Evolutionary conservation across 2,113 vertebrate genomes (phyloP).

Genomic region (Spea bombifrons): DNA sequence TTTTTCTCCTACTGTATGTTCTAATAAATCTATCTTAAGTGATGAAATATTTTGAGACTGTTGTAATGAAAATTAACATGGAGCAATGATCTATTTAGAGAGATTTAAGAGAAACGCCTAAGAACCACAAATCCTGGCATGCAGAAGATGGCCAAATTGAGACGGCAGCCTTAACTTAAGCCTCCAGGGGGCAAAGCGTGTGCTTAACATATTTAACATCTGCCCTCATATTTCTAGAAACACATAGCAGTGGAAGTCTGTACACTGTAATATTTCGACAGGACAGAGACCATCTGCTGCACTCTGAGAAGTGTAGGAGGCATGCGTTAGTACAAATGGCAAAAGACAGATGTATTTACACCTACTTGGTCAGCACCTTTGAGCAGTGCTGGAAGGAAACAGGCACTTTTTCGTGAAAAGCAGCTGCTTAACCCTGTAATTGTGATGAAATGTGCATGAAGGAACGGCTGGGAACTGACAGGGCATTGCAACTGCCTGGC

Average conservation of each 20-base stretch:
- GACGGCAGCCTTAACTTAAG: slow-evolving; percentile 64
- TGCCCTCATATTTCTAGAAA: slow-evolving; percentile 68
- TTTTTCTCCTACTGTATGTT: slow-evolving; percentile 53
- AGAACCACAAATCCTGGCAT: slow-evolving; percentile 59
- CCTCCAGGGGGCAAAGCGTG: slow-evolving; percentile 67
- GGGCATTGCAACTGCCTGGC: not conserved
- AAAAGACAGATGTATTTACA: slow-evolving; percentile 87
- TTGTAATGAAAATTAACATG: slow-evolving; percentile 55
- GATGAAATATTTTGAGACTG: slow-evolving; percentile 38
- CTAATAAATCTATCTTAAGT: slow-evolving; percentile 44
- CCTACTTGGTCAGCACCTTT: slow-evolving; percentile 82
- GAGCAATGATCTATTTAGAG: slow-evolving; percentile 55
- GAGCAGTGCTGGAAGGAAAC: slow-evolving; percentile 72
- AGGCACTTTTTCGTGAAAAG: slow-evolving; percentile 60
- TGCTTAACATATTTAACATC: slow-evolving; percentile 73
- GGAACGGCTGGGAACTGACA: not conserved
- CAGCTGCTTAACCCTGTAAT: slow-evolving; percentile 74
- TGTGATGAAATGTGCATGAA: slow-evolving; percentile 46
- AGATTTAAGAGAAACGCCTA: slow-evolving; percentile 59
- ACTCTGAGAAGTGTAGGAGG: slow-evolving; percentile 57
- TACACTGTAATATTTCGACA: slow-evolving; percentile 60
- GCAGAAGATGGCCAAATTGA: slow-evolving; percentile 66
- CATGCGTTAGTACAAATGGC: slow-evolving; percentile 66
- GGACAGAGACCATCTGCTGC: slow-evolving; percentile 74
- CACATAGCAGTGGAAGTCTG: slow-evolving; percentile 59